These are phyloP conservation scores for Rallus limicola DNA, from an alignment of 2,113 vertebrate genomes.

Conservation along the genomic window DNA sequence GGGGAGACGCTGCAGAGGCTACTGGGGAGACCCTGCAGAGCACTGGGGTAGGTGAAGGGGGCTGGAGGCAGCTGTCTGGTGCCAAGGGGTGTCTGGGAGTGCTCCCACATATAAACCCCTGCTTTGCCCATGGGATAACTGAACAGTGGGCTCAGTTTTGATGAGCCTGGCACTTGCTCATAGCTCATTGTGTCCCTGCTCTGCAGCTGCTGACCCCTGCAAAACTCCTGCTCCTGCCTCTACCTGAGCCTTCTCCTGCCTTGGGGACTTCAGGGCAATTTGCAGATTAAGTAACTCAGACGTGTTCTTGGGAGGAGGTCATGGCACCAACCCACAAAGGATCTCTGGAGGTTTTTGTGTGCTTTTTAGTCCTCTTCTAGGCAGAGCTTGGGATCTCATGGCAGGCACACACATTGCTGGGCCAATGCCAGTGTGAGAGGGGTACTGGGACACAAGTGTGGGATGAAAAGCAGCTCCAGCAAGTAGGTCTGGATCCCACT, in stretches of 20 bases:
- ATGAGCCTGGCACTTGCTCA: background rate
- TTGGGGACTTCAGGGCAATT: background rate
- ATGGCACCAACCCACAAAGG: background rate
- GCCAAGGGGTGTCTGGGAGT: background rate
- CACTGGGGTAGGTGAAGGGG: background rate
- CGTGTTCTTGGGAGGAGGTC: background rate
- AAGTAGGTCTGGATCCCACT: background rate
- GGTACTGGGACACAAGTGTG: background rate
- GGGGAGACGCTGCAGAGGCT: background rate
- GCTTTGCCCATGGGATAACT: background rate
- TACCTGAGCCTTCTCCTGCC: background rate
- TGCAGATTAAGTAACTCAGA: background rate
- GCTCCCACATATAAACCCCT: background rate
- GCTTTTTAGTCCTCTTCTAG: background rate
- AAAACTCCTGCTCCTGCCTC: background rate
- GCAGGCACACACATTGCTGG: fast-evolving
- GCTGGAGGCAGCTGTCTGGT: background rate
- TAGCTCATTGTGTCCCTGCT: fast-evolving
- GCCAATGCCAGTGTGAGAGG: background rate
- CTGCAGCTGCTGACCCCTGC: background rate
- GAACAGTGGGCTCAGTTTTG: background rate
- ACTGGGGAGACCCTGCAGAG: background rate
- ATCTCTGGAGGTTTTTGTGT: too few species aligned
- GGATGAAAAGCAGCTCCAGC: background rate
- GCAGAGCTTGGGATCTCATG: background rate